Conservation (phyloP, 2,888 invertebrate species). For the Leistus spinibarbis region DNA sequence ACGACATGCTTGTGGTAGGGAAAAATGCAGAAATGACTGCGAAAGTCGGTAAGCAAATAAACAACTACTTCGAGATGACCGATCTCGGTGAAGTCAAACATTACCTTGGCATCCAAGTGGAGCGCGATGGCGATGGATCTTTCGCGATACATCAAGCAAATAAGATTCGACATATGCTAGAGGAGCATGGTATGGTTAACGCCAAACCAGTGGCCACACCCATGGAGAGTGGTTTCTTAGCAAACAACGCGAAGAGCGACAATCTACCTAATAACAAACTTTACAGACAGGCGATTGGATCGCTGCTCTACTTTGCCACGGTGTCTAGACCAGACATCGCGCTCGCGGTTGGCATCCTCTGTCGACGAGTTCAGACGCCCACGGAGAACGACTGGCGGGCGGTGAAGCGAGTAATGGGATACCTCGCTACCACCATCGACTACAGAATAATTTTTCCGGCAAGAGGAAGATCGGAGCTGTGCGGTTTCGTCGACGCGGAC, state of each 20-base stretch:
- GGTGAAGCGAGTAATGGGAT: conserved; percentile 25
- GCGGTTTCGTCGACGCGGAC: conserved; percentile 8
- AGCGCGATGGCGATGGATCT: background rate
- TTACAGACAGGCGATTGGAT: background rate
- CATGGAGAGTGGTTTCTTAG: background rate
- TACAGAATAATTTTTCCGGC: background rate
- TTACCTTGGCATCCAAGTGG: conserved; percentile 1
- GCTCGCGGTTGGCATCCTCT: conserved; percentile 5
- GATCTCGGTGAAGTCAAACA: conserved; percentile 4
- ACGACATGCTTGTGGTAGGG: too few species aligned
- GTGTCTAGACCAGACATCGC: conserved; percentile 10
- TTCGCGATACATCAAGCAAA: background rate
- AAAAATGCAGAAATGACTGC: background rate
- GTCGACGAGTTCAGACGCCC: conserved; percentile 3
- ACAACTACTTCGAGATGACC: background rate
- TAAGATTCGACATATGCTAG: background rate
- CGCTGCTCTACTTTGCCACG: conserved; percentile 11
- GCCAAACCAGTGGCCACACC: background rate
- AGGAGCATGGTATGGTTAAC: background rate
- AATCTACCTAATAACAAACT: background rate
- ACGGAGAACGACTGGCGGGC: conserved; percentile 18
- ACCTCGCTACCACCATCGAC: conserved; percentile 45
- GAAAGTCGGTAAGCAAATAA: background rate
- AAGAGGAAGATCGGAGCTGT: background rate
- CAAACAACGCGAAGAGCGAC: background rate